These are phyloP conservation scores for Trichechus manatus DNA, from an alignment of 2,113 vertebrate species.

Conservation along the genomic window DNA sequence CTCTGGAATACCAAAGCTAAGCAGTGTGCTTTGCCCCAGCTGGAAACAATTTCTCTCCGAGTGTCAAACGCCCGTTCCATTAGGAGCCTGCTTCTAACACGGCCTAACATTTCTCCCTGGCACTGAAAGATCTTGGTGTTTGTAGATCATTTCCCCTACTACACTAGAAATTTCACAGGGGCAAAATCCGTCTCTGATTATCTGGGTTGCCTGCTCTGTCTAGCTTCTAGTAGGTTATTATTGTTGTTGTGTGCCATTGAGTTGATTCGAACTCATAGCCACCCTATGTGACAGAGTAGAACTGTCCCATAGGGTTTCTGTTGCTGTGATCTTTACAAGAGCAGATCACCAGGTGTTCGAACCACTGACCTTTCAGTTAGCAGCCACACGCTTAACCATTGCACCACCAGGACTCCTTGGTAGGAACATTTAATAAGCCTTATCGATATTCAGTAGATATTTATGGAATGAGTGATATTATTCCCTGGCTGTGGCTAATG, in stretches of 20 bases:
- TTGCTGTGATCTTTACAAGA: background rate
- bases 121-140: background rate
- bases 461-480: background rate
- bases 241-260: background rate
- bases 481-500: too few species aligned
- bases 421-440: background rate
- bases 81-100: background rate
- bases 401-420: background rate
- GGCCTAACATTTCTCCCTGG: background rate
- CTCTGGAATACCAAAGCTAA: background rate
- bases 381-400: background rate
- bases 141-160: background rate
- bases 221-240: background rate
- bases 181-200: conserved; percentile 56
- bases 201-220: background rate
- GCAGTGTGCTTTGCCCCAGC: conserved; percentile 32
- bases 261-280: background rate
- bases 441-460: background rate
- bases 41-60: conserved; percentile 67
- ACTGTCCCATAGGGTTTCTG: background rate
- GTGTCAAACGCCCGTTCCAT: conserved; percentile 26
- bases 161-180: conserved; percentile 52
- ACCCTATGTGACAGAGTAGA: background rate
- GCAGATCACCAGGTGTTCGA: background rate
- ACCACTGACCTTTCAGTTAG: background rate